Evolutionary conservation across 2,888 invertebrate species (phyloP), one percentile per base, ranked within the genome.

Genomic region (Tanytarsus gracilentus): DNA sequence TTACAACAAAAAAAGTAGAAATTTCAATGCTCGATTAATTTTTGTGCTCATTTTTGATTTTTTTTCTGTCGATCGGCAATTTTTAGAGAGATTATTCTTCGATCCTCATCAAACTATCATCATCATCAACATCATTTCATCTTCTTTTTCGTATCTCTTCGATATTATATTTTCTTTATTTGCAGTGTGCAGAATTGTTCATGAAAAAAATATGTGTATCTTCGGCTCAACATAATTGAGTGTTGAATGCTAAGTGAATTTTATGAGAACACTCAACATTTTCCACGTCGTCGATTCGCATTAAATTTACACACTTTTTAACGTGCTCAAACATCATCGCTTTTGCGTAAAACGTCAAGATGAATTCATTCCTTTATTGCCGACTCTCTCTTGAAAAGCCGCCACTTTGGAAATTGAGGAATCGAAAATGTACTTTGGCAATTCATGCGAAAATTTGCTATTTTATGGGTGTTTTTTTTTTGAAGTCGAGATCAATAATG

Each of bases 71-170:
- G 30, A 8, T 49, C 49, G 49, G 49, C 49, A 49, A 26, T n/a
- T 26, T 49, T 49, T 18, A 49, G 27, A 49, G 11, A 18, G 8
- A 40, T 40, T 40, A 16, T 33, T 40, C 16, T 55, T 7, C 40
- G 33, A 55, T 55, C 55, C 55, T 55, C 55, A 55, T 55, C 55
- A 55, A 36, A 33, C 23, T 21, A 25, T 33, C 40, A 55, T 55
- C 55, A 55, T 18, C 53, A 50, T 23, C 50, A 33, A 5, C 6
- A 4, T 33, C 33, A 33, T 11, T 33, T n/a, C 33, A 11, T 50
- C 3, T 11, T 50, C 25, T 8, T 40, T 40, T 16, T n/a, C n/a
- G 40, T n/a, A 16, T 40, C 18, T 2, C 18, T 7, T 40, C 18
- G 7, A 39, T 25, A 6, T 26, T 26, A 7, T 49, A 14, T 33